Conservation (phyloP, 2,113 vertebrate species). For the Chloropsis cyanopogon region DNA sequence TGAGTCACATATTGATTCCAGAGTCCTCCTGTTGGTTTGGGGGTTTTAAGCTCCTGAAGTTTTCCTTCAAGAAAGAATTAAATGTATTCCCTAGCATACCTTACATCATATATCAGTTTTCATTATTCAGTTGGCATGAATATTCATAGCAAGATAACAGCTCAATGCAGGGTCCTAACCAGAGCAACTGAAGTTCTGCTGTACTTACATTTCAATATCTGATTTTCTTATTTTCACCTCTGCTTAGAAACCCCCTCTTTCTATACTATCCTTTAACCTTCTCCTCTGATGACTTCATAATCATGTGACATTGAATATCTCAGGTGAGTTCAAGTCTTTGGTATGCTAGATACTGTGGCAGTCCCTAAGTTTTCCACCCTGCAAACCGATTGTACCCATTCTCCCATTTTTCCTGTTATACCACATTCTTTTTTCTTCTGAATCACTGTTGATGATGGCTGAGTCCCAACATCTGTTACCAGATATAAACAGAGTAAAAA, state of each 20-base stretch:
- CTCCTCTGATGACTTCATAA: background rate
- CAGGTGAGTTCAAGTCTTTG: background rate
- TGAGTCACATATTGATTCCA: background rate
- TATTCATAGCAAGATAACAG: background rate
- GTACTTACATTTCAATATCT: background rate
- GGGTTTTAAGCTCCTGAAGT: background rate
- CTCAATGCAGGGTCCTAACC: background rate
- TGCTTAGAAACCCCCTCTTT: background rate
- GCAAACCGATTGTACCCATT: background rate
- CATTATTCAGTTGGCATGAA: background rate
- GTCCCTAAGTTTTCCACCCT: background rate
- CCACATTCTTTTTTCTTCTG: background rate
- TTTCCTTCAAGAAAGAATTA: background rate
- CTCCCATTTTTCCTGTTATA: background rate
- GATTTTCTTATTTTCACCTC: background rate
- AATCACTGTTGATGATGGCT: background rate
- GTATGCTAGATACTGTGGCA: background rate
- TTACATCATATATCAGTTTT: background rate
- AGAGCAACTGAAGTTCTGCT: background rate
- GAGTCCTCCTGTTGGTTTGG: background rate
- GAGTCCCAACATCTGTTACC: background rate
- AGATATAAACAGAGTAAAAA: background rate
- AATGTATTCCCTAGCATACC: background rate
- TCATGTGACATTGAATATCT: background rate
- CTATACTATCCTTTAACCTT: background rate